A percentile compares a stretch with the other conserved stretches of the same genome.
phyloP scores from a whole-genome alignment of 2,797 vertebrate genomes.

The Gymnothorax reevesii region DNA sequence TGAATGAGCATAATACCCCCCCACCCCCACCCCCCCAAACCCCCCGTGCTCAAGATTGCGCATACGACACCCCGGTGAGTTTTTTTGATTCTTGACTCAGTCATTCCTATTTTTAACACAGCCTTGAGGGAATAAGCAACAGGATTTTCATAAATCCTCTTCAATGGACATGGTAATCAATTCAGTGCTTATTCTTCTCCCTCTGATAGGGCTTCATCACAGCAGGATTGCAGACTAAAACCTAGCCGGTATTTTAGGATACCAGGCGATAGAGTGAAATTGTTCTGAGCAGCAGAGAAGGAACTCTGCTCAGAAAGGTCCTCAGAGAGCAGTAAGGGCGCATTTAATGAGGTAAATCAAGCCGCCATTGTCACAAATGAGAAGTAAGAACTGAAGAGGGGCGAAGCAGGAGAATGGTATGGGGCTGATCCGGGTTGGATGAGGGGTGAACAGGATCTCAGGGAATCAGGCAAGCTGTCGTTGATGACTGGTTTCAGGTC shows the following conservation, averaged over 20 bases:
- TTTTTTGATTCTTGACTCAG: constrained; percentile 7
- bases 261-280: background rate
- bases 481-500: too few relatives aligned
- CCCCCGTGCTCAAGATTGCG: too few relatives aligned
- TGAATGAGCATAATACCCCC: background rate
- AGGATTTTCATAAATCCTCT: background rate
- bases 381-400: too few relatives aligned
- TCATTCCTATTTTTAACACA: constrained; percentile 8
- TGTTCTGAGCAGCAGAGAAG: too few relatives aligned
- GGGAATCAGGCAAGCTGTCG: too few relatives aligned
- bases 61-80: background rate
- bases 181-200: background rate
- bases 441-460: too few relatives aligned
- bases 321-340: too few relatives aligned
- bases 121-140: background rate
- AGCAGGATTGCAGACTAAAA: background rate
- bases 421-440: too few relatives aligned
- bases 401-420: too few relatives aligned
- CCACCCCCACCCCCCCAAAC: background rate
- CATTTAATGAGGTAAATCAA: too few relatives aligned
- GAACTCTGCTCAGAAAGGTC: too few relatives aligned
- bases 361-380: too few relatives aligned
- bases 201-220: background rate
- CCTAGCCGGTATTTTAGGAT: background rate
- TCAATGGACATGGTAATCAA: constrained; percentile 2